Base-by-base conservation (phyloP, 1,140 invertebrate species). In the Caerostris darwini region DNA sequence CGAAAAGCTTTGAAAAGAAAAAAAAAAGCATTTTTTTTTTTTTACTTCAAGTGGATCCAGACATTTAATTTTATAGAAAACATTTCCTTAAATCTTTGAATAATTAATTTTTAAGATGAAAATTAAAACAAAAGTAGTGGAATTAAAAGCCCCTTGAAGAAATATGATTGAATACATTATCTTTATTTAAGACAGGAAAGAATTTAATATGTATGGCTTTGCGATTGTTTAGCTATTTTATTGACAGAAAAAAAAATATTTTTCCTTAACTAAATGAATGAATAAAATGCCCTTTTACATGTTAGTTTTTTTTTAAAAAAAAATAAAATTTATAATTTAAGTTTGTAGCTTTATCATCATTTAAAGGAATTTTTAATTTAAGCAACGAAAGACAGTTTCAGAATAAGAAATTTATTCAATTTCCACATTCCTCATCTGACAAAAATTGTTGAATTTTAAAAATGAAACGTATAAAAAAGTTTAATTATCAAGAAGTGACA, bases 401-500 rank as follows among this genome's bases (percentile, higher is more conserved):
- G 7, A 64, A 56, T 8, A 53, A 64, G 59, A 88, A 88, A 88
- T 67, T 88, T 88, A 67, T 88, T 67, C 86, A 61, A 88, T 88
- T 53, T 88, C 59, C 7, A 3, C 61, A 17, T 85, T 85, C 12
- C 50, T 88, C 54, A 88, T 67, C 86, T 88, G 86, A 50, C 86
- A 88, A 61, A n/a, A 17, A 6, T 6, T 85, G 59, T 4, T 4
- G 14, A 64, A 14, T 50, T 64, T 61, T 67, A 54, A 64, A 88
- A 88, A 88, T 53, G 56, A 61, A 88, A 64, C 10, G 58, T 17
- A n/a, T 5, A 17, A 88, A 88, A 88, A 67, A 88, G 58, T 88
- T 88, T 88, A 88, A 88, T 88, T 88, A 88, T 64, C 59, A 88
- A 85, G 83, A 85, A 58, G 57, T 85, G 83, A 59, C 83, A 58